phyloP scores from a whole-genome alignment of 2,888 invertebrate species.

The Tachina lurida region DNA sequence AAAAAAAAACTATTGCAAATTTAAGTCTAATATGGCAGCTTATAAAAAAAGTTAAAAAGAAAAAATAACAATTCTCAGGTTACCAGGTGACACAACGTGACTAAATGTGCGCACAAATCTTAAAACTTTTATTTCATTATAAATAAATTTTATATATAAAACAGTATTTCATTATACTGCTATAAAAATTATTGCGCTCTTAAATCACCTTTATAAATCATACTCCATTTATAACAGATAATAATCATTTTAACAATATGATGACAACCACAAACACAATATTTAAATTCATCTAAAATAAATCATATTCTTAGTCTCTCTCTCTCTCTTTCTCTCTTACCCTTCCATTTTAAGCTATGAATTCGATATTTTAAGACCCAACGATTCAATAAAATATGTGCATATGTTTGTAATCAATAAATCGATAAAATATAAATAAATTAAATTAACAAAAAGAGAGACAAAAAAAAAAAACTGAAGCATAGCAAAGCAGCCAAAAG shows the following conservation, averaged over 20 bases:
- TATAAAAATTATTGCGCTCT: constrained; percentile 11
- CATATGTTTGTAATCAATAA: constrained; percentile 58
- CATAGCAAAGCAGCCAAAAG: constrained; percentile 16
- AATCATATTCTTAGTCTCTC: constrained; percentile 62
- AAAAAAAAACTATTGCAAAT: constrained; percentile 63
- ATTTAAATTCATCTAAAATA: constrained; percentile 67
- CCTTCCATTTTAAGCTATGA: not conserved
- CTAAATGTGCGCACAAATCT: constrained; percentile 27
- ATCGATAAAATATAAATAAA: constrained; percentile 69
- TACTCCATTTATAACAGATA: constrained; percentile 57
- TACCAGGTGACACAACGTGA: constrained; percentile 43
- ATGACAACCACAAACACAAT: constrained; percentile 71
- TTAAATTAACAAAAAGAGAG: constrained; percentile 53
- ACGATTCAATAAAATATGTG: constrained; percentile 5
- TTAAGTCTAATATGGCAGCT: constrained; percentile 60
- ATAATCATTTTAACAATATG: constrained; percentile 69
- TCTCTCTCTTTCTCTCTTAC: not conserved
- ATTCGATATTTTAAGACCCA: constrained; percentile 30
- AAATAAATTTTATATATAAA: constrained; percentile 5
- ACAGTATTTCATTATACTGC: not conserved
- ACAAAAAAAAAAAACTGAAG: constrained; percentile 24
- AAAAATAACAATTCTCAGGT: constrained; percentile 35
- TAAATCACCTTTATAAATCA: constrained; percentile 65
- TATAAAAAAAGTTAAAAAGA: not conserved
- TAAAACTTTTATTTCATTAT: not conserved